Evolutionary conservation across 2,888 invertebrate species (phyloP), one percentile per base, ranked within the genome.

Genomic region (Macrophya annulata): DNA sequence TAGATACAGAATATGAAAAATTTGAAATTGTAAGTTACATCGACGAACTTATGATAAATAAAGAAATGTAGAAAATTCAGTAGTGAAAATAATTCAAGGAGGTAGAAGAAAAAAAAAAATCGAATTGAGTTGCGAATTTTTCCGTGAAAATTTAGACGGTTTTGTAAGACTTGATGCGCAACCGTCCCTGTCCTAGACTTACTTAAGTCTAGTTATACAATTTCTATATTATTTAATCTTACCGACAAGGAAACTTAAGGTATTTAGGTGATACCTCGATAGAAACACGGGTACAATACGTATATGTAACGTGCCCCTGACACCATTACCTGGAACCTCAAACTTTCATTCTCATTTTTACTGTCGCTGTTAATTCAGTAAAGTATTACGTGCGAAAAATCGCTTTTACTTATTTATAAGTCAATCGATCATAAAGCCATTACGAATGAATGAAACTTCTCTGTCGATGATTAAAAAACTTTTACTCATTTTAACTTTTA

Each of bases 281-380:
- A 25, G 21, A 62, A 40, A 88, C 85, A 84, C 45, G 85, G 65
- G 86, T 85, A 85, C 84, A 31, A 86, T 82, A 86, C 87, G 86
- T 84, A 87, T 86, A 86, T 83, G 77, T 86, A 85, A 59, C 86
- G 86, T 86, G 92, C 89, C 93, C 93, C 91, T 93, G 93, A 92
- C 93, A 92, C 90, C 89, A 85, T 92, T 92, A 92, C 91, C 91
- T 86, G 90, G 88, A 91, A 91, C 90, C 89, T 90, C 89, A 87
- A 90, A 92, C 92, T 92, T 93, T 92, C 92, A 89, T 90, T 92
- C 91, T 92, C 92, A 90, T 90, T 92, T 91, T 90, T 90, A 91
- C 90, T 88, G 89, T 89, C 88, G 87, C 87, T 87, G 72, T 81
- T 71, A 65, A 83, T 71, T 84, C 85, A 31, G 74, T 76, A 74